Evolutionary conservation across 2,888 invertebrate species (phyloP), one percentile per base, ranked within the genome.

Genomic region (Aspidiotus destructor): DNA sequence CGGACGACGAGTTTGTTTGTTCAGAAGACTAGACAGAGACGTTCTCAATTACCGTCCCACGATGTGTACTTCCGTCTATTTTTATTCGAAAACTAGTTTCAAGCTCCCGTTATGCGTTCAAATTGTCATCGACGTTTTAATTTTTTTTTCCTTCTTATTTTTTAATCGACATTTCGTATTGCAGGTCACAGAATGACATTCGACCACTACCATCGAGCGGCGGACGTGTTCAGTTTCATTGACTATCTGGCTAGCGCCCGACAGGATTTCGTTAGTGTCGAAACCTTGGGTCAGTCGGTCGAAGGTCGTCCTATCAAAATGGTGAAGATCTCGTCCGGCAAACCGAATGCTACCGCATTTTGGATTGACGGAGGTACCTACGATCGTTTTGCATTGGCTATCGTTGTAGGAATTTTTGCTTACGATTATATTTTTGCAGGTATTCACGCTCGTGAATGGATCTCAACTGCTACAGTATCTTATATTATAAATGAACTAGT

Each of bases 361-460:
- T 80, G 79, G 76, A 77, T 81, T 16, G 81, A 82, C 71, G 81
- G 77, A 73, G 77, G 76, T 75, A 71, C 69, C 60, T 55, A 5
- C 28, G 28, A 28, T 28, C 28, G 28, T 28, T 5, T 1, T 28
- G 28, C 28, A 28, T 28, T 28, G 28, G 5, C 28, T 57, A 6
- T 65, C 15, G n/a, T 42, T 63, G 13, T 48, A 15, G 2, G n/a
- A 1, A 52, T 5, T n/a, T 52, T 52, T 52, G 52, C 11, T 15
- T 11, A 52, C n/a, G n/a, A 16, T 55, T 1, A 16, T n/a, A 16
- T 55, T 55, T 55, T n/a, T 55, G n/a, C 70, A 74, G 86, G 89
- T 17, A 91, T 92, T 73, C 92, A 93, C 74, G 89, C 92, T 0
- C 82, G 95, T 28, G 96, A 96, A 80, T 96, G 91, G 91, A 89